These are phyloP conservation scores for Heterodera carotae DNA, from an alignment of 1,140 invertebrate genomes.

Conservation along the genomic window DNA sequence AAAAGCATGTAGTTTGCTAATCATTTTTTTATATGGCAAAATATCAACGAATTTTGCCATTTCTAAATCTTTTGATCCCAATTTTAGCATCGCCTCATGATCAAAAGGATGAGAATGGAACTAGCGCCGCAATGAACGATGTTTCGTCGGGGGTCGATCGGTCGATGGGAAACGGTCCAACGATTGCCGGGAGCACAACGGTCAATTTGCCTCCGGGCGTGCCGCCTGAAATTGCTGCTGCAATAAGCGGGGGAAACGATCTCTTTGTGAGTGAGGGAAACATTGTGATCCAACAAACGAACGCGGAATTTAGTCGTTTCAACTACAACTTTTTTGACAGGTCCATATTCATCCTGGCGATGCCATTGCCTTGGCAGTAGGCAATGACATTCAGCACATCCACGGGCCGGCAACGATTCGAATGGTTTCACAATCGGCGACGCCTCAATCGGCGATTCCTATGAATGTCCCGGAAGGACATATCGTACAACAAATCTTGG, in stretches of 20 bases:
- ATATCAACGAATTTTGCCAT: background rate
- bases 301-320: background rate
- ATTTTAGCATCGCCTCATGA: constrained; percentile 7
- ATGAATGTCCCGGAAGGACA: constrained; percentile 56
- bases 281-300: no score
- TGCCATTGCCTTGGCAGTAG: constrained; percentile 50
- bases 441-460: constrained; percentile 51
- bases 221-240: constrained; percentile 41
- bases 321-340: background rate
- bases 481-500: constrained; percentile 55
- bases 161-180: background rate
- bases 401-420: constrained; percentile 57
- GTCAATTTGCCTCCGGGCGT: constrained; percentile 44
- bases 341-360: constrained; percentile 60
- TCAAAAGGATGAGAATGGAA: constrained; percentile 6
- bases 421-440: constrained; percentile 55
- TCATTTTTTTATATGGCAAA: background rate
- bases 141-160: background rate
- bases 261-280: constrained; percentile 44
- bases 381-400: constrained; percentile 59
- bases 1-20: no score
- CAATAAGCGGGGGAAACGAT: constrained; percentile 48
- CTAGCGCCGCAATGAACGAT: background rate
- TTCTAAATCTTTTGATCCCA: background rate
- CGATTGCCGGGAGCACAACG: constrained; percentile 10